Evolutionary conservation across 2,888 invertebrate species (phyloP).

Genomic region (Sipunculus nudus): DNA sequence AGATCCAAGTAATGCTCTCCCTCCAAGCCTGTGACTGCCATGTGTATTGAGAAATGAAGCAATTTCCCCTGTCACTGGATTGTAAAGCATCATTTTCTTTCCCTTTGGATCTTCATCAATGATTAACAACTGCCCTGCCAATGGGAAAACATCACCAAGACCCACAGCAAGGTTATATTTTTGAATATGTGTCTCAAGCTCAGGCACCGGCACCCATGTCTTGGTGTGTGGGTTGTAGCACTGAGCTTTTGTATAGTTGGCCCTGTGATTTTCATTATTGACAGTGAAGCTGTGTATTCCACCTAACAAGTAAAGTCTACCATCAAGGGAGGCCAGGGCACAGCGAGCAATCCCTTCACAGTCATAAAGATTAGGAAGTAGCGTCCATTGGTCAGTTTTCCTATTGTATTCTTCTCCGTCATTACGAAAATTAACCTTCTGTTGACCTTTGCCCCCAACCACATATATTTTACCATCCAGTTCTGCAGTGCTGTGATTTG

Average conservation of each 20-base stretch:
- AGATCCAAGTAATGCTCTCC: neutral
- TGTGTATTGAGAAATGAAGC: neutral
- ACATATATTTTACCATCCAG: neutral
- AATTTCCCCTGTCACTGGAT: slow-evolving; percentile 5
- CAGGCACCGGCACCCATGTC: neutral
- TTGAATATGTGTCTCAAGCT: neutral
- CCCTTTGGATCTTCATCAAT: slow-evolving; percentile 11
- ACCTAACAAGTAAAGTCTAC: neutral
- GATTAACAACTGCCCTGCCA: slow-evolving; percentile 1
- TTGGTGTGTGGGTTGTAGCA: neutral
- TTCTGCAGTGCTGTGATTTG: slow-evolving; percentile 2
- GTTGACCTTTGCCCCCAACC: neutral
- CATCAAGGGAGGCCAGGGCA: neutral
- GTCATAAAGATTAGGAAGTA: neutral
- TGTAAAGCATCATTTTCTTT: slow-evolving; percentile 8
- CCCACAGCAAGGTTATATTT: neutral
- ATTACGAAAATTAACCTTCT: neutral
- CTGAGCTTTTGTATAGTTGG: neutral
- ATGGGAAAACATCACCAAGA: slow-evolving; percentile 5
- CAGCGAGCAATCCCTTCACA: neutral
- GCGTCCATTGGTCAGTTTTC: slow-evolving; percentile 5
- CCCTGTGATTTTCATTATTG: too few relatives aligned
- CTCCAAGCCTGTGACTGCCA: slow-evolving; percentile 6
- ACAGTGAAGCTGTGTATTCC: too few relatives aligned
- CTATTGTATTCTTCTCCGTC: slow-evolving; percentile 2